phyloP scores from a whole-genome alignment of 2,888 invertebrate genomes.

The Cataglyphis livida region DNA sequence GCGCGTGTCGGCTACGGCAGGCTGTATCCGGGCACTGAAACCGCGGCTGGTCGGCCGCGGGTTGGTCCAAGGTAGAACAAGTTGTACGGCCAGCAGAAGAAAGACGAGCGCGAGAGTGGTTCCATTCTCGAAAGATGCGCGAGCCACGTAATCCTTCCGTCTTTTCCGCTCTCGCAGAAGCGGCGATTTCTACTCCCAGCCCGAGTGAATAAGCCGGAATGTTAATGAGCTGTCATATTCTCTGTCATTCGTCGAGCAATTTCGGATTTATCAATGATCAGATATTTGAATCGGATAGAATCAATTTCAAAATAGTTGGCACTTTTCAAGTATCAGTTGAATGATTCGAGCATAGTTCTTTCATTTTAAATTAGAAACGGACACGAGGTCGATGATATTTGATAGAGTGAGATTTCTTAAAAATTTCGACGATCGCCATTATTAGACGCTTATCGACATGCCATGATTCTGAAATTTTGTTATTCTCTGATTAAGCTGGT shows the following conservation, averaged over 20 bases:
- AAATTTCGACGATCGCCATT: constrained; percentile 1
- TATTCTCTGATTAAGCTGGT: background rate
- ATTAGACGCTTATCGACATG: constrained; percentile 28
- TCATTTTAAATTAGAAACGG: constrained; percentile 12
- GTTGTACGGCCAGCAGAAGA: constrained; percentile 69
- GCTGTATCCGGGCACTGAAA: constrained; percentile 75
- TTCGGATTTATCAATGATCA: constrained; percentile 66
- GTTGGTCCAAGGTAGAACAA: constrained; percentile 69
- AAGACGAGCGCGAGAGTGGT: constrained; percentile 70
- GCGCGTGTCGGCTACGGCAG: constrained; percentile 75
- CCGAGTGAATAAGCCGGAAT: constrained; percentile 72
- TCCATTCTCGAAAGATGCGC: constrained; percentile 65
- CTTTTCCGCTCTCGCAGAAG: constrained; percentile 47
- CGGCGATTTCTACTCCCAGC: constrained; percentile 48
- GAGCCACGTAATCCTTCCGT: constrained; percentile 49
- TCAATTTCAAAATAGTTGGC: constrained; percentile 18
- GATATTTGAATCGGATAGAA: constrained; percentile 43
- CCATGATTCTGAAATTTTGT: background rate
- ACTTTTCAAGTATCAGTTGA: constrained; percentile 16
- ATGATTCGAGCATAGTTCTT: background rate
- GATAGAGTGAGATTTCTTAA: constrained; percentile 9
- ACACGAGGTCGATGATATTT: background rate
- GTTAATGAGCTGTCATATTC: constrained; percentile 74
- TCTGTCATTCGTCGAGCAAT: constrained; percentile 10
- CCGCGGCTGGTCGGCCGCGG: constrained; percentile 59